Evolutionary conservation across 2,113 vertebrate genomes (phyloP), one percentile per base, ranked within the genome.

Genomic region (Rhabdomys dilectus): DNA sequence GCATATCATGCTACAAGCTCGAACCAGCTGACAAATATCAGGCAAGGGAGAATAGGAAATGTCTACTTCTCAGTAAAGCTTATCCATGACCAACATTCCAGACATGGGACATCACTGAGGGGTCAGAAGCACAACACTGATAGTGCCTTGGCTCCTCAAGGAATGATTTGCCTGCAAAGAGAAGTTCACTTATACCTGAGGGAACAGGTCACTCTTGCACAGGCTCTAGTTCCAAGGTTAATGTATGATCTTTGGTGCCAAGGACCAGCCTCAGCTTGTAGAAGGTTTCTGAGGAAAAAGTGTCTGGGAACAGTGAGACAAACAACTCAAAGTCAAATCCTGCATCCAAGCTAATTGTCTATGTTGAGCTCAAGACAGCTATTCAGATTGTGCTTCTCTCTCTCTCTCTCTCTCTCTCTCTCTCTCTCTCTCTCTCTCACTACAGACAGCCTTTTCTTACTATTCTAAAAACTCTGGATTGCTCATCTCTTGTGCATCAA

Each of bases 171-270:
- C 39, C 68, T 87, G 31, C 60, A 73, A 53, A 58, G 90, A 90
- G 19, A 64, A 81, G 17, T 89, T 53, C 42, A 45, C 70, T 96
- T 91, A 42, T 56, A 60, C 45, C 53, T 76, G 4, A 26, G 22
- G 24, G 7, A 88, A 64, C n/a, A 82, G 51, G 70, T 90, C 85
- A 53, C 62, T 80, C 78, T 75, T 53, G 62, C 58, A 85, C 15
- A 68, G 64, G 36, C 56, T 85, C 80, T 13, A 75, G 68, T n/a
- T 87, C 81, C 77, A 68, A 87, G 45, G 77, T 91, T 91, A 93
- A 87, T 87, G 42, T 10, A 66, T 31, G 39, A 19, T 84, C 72
- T 96, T 51, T 11, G 12, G 29, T 66, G 4, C 11, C 29, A 66
- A 66, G 29, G 29, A 31, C 29, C 64, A 66, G 29, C 64, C 64